phyloP scores from a whole-genome alignment of 1,140 invertebrate genomes.

The Trichonephila clavipes region DNA sequence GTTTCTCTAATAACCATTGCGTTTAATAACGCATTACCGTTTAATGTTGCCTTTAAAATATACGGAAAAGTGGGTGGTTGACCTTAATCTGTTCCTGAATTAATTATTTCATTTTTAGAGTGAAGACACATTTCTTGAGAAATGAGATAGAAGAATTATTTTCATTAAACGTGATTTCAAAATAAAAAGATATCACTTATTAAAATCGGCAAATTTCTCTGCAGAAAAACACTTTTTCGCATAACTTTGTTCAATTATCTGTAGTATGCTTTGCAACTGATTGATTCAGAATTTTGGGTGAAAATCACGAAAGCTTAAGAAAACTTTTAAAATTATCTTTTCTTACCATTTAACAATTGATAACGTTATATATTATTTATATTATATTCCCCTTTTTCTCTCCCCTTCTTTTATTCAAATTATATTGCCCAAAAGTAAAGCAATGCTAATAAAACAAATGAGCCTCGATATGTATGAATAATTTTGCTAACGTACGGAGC shows the following conservation, averaged over 20 bases:
- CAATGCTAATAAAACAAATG: too few species aligned
- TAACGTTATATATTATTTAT: too few species aligned
- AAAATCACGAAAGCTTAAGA: too few species aligned
- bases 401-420: not conserved
- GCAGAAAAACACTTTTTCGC: not conserved
- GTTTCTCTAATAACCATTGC: not conserved
- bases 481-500: too few species aligned
- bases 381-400: too few species aligned
- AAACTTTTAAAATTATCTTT: too few species aligned
- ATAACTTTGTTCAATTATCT: too few species aligned
- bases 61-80: not conserved
- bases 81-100: not conserved
- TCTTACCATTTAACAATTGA: too few species aligned
- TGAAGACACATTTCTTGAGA: not conserved
- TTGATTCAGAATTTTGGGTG: not conserved
- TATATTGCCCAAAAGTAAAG: not conserved
- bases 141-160: not conserved
- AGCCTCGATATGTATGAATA: too few species aligned
- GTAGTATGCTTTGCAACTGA: not conserved
- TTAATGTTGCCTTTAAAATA: not conserved
- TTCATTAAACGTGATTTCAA: too few species aligned
- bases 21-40: not conserved
- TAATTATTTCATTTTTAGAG: not conserved
- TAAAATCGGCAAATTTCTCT: not conserved
- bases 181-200: not conserved